phyloP scores from a whole-genome alignment of 2,113 vertebrate species.

The Oophaga pumilio region DNA sequence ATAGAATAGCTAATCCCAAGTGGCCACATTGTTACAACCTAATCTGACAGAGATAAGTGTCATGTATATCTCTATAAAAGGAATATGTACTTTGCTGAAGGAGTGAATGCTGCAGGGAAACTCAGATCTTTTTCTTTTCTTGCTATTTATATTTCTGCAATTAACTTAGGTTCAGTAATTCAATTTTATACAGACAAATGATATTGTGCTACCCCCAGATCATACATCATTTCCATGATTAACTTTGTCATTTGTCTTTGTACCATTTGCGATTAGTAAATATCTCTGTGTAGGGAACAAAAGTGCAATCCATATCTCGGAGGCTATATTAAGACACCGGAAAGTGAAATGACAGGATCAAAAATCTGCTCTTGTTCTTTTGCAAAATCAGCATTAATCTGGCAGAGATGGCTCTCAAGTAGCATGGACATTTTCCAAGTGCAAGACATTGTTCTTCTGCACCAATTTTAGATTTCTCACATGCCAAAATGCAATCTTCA shows the following conservation, averaged over 20 bases:
- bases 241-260: constrained; percentile 49
- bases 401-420: background rate
- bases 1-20: background rate
- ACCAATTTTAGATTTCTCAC: background rate
- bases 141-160: constrained; percentile 35
- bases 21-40: background rate
- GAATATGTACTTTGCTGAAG: background rate
- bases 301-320: constrained; percentile 50
- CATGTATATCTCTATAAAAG: background rate
- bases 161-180: constrained; percentile 43
- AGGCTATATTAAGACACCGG: constrained; percentile 44
- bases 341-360: constrained; percentile 48
- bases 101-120: background rate
- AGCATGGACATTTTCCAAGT: constrained; percentile 28
- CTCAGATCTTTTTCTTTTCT: background rate
- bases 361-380: constrained; percentile 39
- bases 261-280: constrained; percentile 49
- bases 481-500: background rate
- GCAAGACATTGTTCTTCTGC: constrained; percentile 3
- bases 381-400: constrained; percentile 38
- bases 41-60: background rate
- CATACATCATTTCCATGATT: constrained; percentile 37
- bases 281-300: constrained; percentile 45
- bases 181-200: constrained; percentile 38
- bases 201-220: constrained; percentile 21